A percentile compares a stretch with the other conserved stretches of the same genome.
These are phyloP conservation scores for Zaprionus tsacasi DNA, from an alignment of 1,140 invertebrate species.

Conservation along the genomic window DNA sequence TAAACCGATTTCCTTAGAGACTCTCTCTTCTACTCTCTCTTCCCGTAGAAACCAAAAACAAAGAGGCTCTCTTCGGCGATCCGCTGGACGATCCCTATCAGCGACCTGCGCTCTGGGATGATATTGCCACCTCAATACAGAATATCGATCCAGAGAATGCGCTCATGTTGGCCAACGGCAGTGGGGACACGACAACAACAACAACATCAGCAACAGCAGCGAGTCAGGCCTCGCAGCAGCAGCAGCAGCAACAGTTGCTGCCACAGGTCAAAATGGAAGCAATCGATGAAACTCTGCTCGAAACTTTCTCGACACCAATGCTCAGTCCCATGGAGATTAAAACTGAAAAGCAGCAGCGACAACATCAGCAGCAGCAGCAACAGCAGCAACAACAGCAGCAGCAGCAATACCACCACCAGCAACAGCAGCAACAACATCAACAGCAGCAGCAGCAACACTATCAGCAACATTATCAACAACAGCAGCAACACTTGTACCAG, in stretches of 20 bases:
- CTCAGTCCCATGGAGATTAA: conserved; percentile 91
- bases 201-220: conserved; percentile 28
- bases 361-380: conserved; percentile 80
- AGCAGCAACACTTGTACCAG: conserved; percentile 78
- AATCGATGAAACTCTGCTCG: conserved; percentile 86
- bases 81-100: conserved; percentile 92
- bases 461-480: conserved; percentile 61
- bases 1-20: conserved; percentile 51
- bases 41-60: conserved; percentile 81
- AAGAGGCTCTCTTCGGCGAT: conserved; percentile 84
- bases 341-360: conserved; percentile 85
- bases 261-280: conserved; percentile 90
- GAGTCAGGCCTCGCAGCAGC: conserved; percentile 29
- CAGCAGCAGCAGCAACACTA: conserved; percentile 66
- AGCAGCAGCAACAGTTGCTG: conserved; percentile 59
- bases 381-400: conserved; percentile 61
- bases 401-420: conserved; percentile 57
- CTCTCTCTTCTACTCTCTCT: background rate
- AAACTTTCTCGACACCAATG: conserved; percentile 86
- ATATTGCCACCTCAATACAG: conserved; percentile 94
- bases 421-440: conserved; percentile 63
- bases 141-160: conserved; percentile 95
- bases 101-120: conserved; percentile 93
- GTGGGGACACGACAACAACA: conserved; percentile 29
- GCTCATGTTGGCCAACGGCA: conserved; percentile 88